Conservation (phyloP, 2,113 vertebrate genomes). For the Boleophthalmus pectinirostris region DNA sequence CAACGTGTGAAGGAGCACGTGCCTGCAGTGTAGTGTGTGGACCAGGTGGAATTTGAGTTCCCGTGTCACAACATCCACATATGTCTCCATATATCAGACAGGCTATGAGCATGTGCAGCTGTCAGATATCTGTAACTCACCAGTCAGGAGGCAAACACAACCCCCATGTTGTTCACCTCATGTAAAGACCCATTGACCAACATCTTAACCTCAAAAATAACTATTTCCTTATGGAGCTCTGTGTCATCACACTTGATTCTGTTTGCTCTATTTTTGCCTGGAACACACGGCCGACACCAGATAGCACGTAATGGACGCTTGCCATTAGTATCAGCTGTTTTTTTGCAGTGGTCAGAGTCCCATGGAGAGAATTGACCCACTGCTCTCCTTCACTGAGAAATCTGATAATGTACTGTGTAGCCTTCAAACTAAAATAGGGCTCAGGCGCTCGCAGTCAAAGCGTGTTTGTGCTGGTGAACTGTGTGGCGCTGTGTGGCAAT, state of each 20-base stretch:
- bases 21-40: constrained; percentile 31
- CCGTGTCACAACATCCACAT: constrained; percentile 24
- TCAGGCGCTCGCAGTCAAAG: constrained; percentile 18
- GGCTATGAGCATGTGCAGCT: constrained; percentile 46
- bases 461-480: constrained; percentile 16
- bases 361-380: constrained; percentile 55
- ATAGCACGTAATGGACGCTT: constrained; percentile 46
- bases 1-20: constrained; percentile 12
- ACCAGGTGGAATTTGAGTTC: constrained; percentile 28
- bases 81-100: constrained; percentile 36
- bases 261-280: constrained; percentile 53
- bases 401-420: constrained; percentile 51
- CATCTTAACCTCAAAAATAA: constrained; percentile 38
- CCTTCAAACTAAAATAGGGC: constrained; percentile 50
- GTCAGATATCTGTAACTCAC: constrained; percentile 25
- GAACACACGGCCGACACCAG: constrained; percentile 37
- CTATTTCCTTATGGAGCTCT: constrained; percentile 19
- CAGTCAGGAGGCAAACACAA: constrained; percentile 22
- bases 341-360: constrained; percentile 45
- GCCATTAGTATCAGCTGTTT: constrained; percentile 64
- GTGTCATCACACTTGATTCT: constrained; percentile 17
- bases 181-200: constrained; percentile 30
- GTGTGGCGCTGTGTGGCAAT: neutral
- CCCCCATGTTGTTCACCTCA: constrained; percentile 33
- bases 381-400: constrained; percentile 62